Evolutionary conservation across 1,140 invertebrate species (phyloP), one percentile per base, ranked within the genome.

Genomic region (Euura lappo): DNA sequence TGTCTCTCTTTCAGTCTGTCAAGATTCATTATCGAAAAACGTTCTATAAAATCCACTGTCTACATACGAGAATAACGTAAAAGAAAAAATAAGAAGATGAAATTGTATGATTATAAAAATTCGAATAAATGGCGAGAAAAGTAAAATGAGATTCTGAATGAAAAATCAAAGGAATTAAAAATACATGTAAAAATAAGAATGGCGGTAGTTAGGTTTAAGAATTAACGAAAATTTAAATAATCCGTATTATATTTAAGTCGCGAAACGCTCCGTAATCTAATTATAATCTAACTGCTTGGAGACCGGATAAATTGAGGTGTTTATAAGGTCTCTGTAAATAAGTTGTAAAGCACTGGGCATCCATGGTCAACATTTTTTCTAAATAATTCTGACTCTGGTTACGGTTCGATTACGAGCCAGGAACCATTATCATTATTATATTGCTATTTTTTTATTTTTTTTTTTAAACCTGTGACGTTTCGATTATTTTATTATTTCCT

Each of bases 241-340:
- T n/a, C 51, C 51, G 51, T 60, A 60, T 60, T 60, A n/a, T 60
- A 60, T 60, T 79, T 80, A 78, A 82, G 78, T 65, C 71, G 78
- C 74, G 76, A 76, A 83, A 80, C 76, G 79, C 80, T 83, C 78
- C 79, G 78, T 76, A 78, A 79, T 78, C 80, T 83, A 83, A 84
- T 84, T 82, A 77, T 87, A 87, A 85, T 86, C 80, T 86, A 83
- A 85, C 80, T 82, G 79, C 71, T 79, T 72, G 79, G 80, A 78
- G 72, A 77, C 83, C 78, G 80, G 81, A 76, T 74, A 72, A 79
- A 76, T 64, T 60, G 51, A 60, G 64, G 75, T 68, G 77, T 81
- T 83, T 77, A 77, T 75, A 82, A 79, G 80, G 75, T 80, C 81
- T 78, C 79, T 78, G 77, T 77, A 75, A 80, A 68, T 28, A 68